These are phyloP conservation scores for Homarus americanus DNA, from an alignment of 1,140 invertebrate genomes.

Conservation along the genomic window DNA sequence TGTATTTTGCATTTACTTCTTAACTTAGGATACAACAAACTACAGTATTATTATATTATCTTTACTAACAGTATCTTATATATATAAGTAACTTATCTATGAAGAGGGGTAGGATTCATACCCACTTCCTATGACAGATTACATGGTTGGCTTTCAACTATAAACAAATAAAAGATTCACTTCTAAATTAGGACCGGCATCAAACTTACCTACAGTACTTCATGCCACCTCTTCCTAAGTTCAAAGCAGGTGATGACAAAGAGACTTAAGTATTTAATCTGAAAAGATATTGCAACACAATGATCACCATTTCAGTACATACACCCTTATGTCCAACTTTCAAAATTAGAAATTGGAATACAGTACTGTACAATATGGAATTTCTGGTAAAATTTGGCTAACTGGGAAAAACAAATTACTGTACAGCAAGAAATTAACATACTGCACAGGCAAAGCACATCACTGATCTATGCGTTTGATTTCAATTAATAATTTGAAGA, in stretches of 20 bases:
- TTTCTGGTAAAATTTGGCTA: too few relatives aligned
- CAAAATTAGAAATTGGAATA: too few relatives aligned
- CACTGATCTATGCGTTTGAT: too few relatives aligned
- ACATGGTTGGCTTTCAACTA: neutral
- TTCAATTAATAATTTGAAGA: neutral
- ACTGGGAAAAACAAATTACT: too few relatives aligned
- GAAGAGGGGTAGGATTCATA: neutral
- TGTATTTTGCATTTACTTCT: too few relatives aligned
- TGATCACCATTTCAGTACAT: neutral
- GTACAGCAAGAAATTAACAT: too few relatives aligned
- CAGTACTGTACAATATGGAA: too few relatives aligned
- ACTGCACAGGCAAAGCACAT: too few relatives aligned
- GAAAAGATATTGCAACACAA: neutral
- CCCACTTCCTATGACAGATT: neutral
- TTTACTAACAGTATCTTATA: neutral
- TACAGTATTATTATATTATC: neutral
- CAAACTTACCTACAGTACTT: slow-evolving; percentile 12
- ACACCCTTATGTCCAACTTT: too few relatives aligned
- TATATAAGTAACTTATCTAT: neutral
- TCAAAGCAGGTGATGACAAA: neutral
- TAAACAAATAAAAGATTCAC: neutral
- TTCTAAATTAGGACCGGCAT: neutral
- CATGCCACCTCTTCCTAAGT: neutral
- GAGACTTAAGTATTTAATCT: neutral
- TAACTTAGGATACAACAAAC: too few relatives aligned